These are phyloP conservation scores for Sardina pilchardus DNA, from an alignment of 2,113 vertebrate species.

Conservation along the genomic window DNA sequence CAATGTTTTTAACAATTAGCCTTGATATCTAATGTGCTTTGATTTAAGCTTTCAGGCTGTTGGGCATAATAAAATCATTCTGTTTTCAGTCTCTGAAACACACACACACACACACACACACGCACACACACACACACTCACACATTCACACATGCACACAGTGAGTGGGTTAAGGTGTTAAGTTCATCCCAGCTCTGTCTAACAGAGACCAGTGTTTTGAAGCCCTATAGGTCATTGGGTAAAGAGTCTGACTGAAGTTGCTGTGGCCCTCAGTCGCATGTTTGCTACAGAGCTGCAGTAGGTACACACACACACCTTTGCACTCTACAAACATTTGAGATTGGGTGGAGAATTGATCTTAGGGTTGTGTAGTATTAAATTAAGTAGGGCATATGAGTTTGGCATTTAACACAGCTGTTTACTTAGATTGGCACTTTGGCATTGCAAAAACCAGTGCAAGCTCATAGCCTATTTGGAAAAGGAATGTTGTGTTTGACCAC, in stretches of 20 bases:
- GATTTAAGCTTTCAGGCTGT: too few relatives aligned
- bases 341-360: background rate
- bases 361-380: background rate
- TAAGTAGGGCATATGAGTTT: background rate
- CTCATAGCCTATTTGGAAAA: background rate
- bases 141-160: background rate
- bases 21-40: too few relatives aligned
- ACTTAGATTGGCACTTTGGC: background rate
- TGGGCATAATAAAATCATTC: too few relatives aligned
- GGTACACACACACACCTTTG: background rate
- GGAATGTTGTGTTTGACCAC: background rate
- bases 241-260: background rate
- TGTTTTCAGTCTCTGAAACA: too few relatives aligned
- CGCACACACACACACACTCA: background rate
- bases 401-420: background rate
- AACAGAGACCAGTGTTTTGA: background rate
- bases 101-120: background rate
- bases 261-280: background rate
- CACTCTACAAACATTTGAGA: background rate
- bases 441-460: background rate
- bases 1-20: too few relatives aligned
- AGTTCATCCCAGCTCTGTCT: background rate
- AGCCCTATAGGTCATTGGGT: background rate
- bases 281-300: background rate
- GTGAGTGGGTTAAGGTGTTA: background rate